Evolutionary conservation across 1,140 invertebrate species (phyloP).

Genomic region (Formica exsecta): DNA sequence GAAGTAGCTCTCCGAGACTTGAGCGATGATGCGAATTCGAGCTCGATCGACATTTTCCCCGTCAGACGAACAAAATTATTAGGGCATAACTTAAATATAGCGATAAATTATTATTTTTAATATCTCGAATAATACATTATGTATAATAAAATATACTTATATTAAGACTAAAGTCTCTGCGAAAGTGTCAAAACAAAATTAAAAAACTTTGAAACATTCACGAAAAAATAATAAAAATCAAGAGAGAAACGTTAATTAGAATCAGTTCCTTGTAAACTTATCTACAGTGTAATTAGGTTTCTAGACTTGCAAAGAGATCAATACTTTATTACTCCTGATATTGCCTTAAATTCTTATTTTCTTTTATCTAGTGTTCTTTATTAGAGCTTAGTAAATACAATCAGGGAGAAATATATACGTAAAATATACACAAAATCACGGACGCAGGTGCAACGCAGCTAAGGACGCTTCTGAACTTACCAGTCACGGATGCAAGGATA

Average conservation of each 20-base stretch:
- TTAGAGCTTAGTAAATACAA: background rate
- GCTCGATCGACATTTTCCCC: background rate
- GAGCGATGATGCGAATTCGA: slow-evolving; percentile 21
- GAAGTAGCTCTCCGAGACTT: slow-evolving; percentile 14
- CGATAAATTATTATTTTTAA: background rate
- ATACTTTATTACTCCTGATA: background rate
- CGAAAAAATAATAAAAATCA: background rate
- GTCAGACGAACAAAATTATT: background rate
- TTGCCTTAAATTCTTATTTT: background rate
- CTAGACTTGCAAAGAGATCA: background rate
- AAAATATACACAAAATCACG: background rate
- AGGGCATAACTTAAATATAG: no score
- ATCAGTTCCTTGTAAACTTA: background rate
- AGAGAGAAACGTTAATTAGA: background rate
- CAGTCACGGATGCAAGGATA: background rate
- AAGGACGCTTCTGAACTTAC: slow-evolving; percentile 62
- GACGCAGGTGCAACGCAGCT: slow-evolving; percentile 70
- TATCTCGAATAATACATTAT: background rate
- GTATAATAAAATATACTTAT: background rate
- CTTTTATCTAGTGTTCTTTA: background rate
- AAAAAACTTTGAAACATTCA: background rate
- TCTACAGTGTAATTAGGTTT: background rate
- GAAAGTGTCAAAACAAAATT: background rate
- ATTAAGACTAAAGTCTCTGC: background rate
- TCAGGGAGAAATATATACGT: no score